These are phyloP conservation scores for Polia nebulosa DNA, from an alignment of 2,888 invertebrate genomes.

Conservation along the genomic window DNA sequence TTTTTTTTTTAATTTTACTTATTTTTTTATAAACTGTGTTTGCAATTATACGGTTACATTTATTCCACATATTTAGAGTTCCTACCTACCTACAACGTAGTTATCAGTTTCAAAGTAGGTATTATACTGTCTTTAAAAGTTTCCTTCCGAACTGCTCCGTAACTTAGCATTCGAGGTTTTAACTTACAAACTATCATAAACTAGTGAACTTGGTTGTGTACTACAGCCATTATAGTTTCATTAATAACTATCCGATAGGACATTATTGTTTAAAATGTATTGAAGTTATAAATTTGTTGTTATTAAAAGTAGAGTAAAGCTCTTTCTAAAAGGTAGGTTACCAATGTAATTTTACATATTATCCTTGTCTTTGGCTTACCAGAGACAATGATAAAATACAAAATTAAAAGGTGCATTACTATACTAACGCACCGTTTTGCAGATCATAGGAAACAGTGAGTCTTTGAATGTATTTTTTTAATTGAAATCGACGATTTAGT, in stretches of 20 bases:
- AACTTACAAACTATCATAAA: constrained; percentile 49
- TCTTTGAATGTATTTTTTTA: too few relatives aligned
- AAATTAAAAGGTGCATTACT: too few relatives aligned
- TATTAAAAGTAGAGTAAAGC: background rate
- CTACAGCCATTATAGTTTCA: constrained; percentile 35
- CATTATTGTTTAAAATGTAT: constrained; percentile 22
- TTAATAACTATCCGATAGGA: constrained; percentile 31
- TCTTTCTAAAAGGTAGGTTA: background rate
- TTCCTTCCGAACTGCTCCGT: constrained; percentile 47
- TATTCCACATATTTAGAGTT: background rate
- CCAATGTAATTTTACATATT: too few relatives aligned
- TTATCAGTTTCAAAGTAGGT: constrained; percentile 1
- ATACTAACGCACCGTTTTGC: too few relatives aligned
- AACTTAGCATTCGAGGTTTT: constrained; percentile 45
- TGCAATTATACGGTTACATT: too few relatives aligned
- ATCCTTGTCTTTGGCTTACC: too few relatives aligned
- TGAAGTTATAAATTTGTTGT: constrained; percentile 5
- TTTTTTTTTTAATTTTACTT: too few relatives aligned
- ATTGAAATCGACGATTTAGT: too few relatives aligned
- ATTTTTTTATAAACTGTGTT: too few relatives aligned
- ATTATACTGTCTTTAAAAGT: constrained; percentile 48
- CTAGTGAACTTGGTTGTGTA: constrained; percentile 25
- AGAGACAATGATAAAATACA: too few relatives aligned
- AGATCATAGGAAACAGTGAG: too few relatives aligned
- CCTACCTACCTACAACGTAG: background rate